Evolutionary conservation across 2,888 invertebrate genomes (phyloP).

Genomic region (Mylabris sibirica): DNA sequence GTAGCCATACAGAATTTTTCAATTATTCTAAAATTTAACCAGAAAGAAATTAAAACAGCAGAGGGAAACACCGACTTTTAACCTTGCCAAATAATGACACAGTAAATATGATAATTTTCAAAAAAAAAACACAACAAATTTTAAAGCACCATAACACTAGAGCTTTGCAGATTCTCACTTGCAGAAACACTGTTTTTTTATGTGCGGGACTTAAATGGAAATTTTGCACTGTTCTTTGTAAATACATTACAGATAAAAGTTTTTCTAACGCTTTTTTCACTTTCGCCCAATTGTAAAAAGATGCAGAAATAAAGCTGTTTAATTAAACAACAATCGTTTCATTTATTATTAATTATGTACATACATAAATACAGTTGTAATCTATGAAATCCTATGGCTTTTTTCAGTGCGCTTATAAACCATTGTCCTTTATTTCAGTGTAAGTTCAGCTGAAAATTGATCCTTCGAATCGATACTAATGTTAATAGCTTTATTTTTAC

Average conservation of each 20-base stretch:
- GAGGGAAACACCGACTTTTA: not conserved
- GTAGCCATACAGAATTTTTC: not conserved
- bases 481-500: not conserved
- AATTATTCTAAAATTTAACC: not conserved
- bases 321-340: not conserved
- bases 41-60: not conserved
- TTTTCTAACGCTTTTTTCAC: too few relatives aligned
- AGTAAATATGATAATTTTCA: slow-evolving; percentile 4
- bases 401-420: not conserved
- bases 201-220: not conserved
- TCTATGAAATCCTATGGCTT: not conserved
- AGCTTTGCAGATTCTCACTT: not conserved
- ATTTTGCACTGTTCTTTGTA: not conserved
- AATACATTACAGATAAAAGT: not conserved
- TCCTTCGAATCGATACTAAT: not conserved
- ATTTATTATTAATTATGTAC: too few relatives aligned
- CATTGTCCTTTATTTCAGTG: not conserved
- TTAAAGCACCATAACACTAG: not conserved
- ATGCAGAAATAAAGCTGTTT: not conserved
- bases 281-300: too few relatives aligned
- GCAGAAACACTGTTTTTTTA: not conserved
- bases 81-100: slow-evolving; percentile 2
- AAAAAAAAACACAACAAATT: not conserved
- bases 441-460: not conserved
- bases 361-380: too few relatives aligned